Evolutionary conservation across 2,797 vertebrate genomes (phyloP), one percentile per base, ranked within the genome.

Genomic region (Nasua narica): DNA sequence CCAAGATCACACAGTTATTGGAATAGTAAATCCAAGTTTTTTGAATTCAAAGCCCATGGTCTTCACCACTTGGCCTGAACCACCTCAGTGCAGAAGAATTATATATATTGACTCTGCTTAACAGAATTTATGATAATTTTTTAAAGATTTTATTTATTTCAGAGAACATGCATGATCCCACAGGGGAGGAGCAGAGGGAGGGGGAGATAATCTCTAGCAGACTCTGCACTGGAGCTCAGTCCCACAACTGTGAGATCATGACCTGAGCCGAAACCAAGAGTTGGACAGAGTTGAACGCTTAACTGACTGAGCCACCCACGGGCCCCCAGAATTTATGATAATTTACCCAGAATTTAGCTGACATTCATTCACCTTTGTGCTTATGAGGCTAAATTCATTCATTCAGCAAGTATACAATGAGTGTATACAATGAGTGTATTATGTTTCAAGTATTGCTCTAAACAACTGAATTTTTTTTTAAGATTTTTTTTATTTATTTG

Each of bases 81-180:
- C 8, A 56, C 29, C 32, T 90, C 29, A 77, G 23, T 83, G 32
- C 32, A 91, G 11, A 62, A 69, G 5, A 92, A 52, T 81, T 79
- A 16, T 56, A 7, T 77, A 67, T 69, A 16, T 48, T 74, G 43
- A 15, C 72, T 81, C 29, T 72, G 54, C 40, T 65, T 62, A 43
- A 48, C 72, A 90, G 70, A 96, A 72, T 79, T 94, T 37, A 60
- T 84, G 54, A 35, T 85, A 72, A 91, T 65, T 76, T 87, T 35
- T 19, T 11, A 67, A 56, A 67, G 65, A 67, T 67, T 67, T 67
- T 19, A 67, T 67, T 67, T 35, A 21, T 35, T 67, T 35, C 9
- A 67, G 27, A 67, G 65, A 67, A 16, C n/a, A 35, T 35, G 9
- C 4, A 5, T 19, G 65, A 2, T 18, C 65, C 19, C 65, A 11